A percentile compares a stretch with the other conserved stretches of the same genome.
phyloP scores from a whole-genome alignment of 2,888 invertebrate species.

The Apamea sordens region DNA sequence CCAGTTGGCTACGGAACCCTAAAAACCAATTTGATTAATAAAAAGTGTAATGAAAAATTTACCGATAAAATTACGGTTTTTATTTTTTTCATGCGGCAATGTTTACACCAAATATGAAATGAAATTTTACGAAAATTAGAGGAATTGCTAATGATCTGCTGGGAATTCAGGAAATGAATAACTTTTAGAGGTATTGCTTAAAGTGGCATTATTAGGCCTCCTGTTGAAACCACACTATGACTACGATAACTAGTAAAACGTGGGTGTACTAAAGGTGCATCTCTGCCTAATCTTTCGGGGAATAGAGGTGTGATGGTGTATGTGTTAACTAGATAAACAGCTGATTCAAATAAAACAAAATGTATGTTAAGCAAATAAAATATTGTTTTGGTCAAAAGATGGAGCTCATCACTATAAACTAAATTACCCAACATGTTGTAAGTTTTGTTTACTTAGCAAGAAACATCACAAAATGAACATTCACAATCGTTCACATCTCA shows the following conservation, averaged over 20 bases:
- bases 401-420: neutral
- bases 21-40: too few relatives aligned
- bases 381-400: constrained; percentile 6
- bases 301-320: neutral
- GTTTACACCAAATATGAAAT: too few relatives aligned
- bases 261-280: neutral
- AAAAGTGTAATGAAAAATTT: too few relatives aligned
- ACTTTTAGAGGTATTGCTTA: too few relatives aligned
- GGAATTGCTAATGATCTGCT: too few relatives aligned
- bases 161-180: too few relatives aligned
- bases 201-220: too few relatives aligned
- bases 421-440: constrained; percentile 3
- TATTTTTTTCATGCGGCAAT: too few relatives aligned
- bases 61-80: too few relatives aligned
- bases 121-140: too few relatives aligned
- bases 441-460: too few relatives aligned
- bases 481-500: neutral
- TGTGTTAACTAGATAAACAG: neutral
- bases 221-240: neutral
- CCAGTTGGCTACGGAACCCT: too few relatives aligned
- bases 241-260: neutral
- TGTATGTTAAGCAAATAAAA: neutral
- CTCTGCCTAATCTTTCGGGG: neutral
- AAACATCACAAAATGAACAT: neutral
- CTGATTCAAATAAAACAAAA: neutral